A percentile compares a stretch with the other conserved stretches of the same genome.
phyloP scores from a whole-genome alignment of 2,888 invertebrate genomes.

The Sabatieria punctata region DNA sequence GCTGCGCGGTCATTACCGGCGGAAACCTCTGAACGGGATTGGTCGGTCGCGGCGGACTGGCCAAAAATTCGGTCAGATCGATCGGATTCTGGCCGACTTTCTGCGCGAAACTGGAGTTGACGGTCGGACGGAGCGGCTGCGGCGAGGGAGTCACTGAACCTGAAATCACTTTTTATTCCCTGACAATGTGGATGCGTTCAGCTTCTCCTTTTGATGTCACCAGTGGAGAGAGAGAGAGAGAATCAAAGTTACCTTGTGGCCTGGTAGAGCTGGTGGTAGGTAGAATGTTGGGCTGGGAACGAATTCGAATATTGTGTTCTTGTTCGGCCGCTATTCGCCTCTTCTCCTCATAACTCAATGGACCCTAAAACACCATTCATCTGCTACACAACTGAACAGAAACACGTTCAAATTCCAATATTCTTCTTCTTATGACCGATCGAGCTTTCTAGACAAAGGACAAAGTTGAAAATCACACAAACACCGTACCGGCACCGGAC shows the following conservation, averaged over 20 bases:
- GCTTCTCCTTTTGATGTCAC: not conserved
- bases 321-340: conserved; percentile 52
- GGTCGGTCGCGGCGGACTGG: too few species aligned
- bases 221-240: not conserved
- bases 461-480: too few species aligned
- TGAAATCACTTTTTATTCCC: too few species aligned
- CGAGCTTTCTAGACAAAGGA: too few species aligned
- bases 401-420: too few species aligned
- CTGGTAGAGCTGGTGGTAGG: not conserved
- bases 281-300: not conserved
- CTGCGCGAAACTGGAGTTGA: too few species aligned
- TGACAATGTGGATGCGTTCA: too few species aligned
- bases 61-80: too few species aligned
- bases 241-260: not conserved
- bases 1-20: not conserved
- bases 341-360: conserved; percentile 37
- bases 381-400: not conserved
- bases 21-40: not conserved
- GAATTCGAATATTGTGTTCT: conserved; percentile 43
- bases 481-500: too few species aligned
- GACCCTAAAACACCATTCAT: conserved; percentile 7
- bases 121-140: not conserved
- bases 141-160: too few species aligned
- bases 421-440: too few species aligned
- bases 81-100: too few species aligned